A percentile compares a stretch with the other conserved stretches of the same genome.
These are phyloP conservation scores for Drosophila tsacasi DNA, from an alignment of 1,140 invertebrate genomes.

Conservation along the genomic window DNA sequence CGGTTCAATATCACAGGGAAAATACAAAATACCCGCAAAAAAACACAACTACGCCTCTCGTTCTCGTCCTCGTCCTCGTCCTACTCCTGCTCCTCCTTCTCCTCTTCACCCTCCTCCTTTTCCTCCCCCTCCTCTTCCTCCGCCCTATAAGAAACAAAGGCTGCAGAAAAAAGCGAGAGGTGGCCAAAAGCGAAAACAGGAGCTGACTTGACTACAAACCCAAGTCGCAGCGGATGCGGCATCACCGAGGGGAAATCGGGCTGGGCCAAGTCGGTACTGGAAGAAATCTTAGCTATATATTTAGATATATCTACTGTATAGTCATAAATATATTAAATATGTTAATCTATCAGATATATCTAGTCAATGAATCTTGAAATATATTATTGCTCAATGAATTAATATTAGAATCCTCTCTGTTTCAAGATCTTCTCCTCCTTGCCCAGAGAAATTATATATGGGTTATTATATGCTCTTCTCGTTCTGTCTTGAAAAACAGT, in stretches of 20 bases:
- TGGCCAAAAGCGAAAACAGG: constrained; percentile 64
- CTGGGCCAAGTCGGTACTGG: background rate
- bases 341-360: background rate
- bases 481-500: background rate
- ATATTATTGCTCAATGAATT: background rate
- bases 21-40: constrained; percentile 73
- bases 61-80: background rate
- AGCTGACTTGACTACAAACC: constrained; percentile 74
- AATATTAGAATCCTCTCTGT: too few species aligned
- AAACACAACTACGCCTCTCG: constrained; percentile 28
- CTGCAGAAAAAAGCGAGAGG: constrained; percentile 14
- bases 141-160: constrained; percentile 37
- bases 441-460: background rate
- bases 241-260: constrained; percentile 29
- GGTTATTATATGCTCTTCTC: background rate
- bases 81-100: background rate
- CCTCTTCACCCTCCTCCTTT: background rate
- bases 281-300: background rate
- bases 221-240: constrained; percentile 73
- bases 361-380: background rate
- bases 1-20: constrained; percentile 57
- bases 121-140: background rate
- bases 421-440: background rate
- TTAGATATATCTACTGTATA: background rate
- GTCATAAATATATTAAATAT: background rate